Evolutionary conservation across 2,113 vertebrate species (phyloP).

Genomic region (Nyctibius bracteatus): DNA sequence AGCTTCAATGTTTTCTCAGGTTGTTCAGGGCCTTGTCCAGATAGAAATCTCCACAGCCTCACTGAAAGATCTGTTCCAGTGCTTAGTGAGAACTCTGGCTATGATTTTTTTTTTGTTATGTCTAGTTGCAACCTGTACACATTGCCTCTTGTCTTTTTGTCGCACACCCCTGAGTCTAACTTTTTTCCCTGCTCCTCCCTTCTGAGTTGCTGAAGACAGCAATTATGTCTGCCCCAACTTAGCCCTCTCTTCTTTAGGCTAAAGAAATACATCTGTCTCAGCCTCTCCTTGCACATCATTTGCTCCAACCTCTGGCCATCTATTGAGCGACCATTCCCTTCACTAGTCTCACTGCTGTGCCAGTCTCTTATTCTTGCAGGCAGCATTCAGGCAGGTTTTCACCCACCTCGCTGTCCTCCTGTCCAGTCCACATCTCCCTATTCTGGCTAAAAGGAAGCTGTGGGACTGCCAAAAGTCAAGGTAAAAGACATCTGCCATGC

Average conservation of each 20-base stretch:
- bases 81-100: accelerated
- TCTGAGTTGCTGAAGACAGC: neutral
- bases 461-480: neutral
- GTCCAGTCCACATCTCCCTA: neutral
- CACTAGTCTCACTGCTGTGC: neutral
- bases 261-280: neutral
- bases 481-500: neutral
- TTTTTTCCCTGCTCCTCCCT: neutral
- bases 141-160: neutral
- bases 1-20: neutral
- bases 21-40: neutral
- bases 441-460: neutral
- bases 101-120: neutral
- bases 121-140: neutral
- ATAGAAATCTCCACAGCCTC: neutral
- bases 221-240: neutral
- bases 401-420: neutral
- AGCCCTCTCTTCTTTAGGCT: neutral
- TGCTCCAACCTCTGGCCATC: neutral
- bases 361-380: neutral
- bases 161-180: neutral
- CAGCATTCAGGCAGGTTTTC: neutral
- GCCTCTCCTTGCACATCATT: neutral
- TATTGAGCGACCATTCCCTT: neutral
- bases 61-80: neutral